These are phyloP conservation scores for Tachina grossa DNA, from an alignment of 2,888 invertebrate genomes.

Conservation along the genomic window DNA sequence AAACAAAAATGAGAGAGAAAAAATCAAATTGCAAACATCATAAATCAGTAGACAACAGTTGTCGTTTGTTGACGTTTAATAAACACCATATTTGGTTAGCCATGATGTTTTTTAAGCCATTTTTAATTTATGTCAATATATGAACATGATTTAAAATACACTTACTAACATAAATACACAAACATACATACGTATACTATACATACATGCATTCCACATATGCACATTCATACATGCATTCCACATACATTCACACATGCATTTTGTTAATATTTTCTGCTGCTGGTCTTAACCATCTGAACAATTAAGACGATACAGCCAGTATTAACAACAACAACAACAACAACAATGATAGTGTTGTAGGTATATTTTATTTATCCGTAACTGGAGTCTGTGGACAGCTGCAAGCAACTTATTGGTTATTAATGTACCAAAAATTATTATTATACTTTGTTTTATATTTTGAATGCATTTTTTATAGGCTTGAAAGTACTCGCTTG, in stretches of 20 bases:
- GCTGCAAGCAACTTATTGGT: constrained; percentile 66
- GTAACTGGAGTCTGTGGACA: constrained; percentile 48
- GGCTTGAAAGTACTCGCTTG: neutral
- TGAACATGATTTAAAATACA: constrained; percentile 66
- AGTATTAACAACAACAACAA: constrained; percentile 14
- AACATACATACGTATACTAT: neutral
- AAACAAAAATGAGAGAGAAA: neutral
- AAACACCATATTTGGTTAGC: constrained; percentile 81
- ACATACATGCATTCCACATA: neutral
- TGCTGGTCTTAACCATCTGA: constrained; percentile 39
- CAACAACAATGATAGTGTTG: constrained; percentile 11
- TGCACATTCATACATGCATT: neutral
- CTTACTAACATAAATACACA: constrained; percentile 22
- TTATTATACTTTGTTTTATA: constrained; percentile 33
- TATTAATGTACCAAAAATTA: constrained; percentile 59
- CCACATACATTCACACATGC: neutral
- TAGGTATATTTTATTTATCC: constrained; percentile 49
- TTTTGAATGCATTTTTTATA: constrained; percentile 35
- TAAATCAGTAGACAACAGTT: constrained; percentile 73
- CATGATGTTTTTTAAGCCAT: constrained; percentile 75
- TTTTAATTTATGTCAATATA: constrained; percentile 73
- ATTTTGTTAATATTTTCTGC: neutral
- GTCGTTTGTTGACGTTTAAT: constrained; percentile 76
- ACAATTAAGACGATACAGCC: constrained; percentile 71
- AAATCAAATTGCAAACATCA: constrained; percentile 73